phyloP scores from a whole-genome alignment of 2,888 invertebrate genomes.

The Griposia aprilina region DNA sequence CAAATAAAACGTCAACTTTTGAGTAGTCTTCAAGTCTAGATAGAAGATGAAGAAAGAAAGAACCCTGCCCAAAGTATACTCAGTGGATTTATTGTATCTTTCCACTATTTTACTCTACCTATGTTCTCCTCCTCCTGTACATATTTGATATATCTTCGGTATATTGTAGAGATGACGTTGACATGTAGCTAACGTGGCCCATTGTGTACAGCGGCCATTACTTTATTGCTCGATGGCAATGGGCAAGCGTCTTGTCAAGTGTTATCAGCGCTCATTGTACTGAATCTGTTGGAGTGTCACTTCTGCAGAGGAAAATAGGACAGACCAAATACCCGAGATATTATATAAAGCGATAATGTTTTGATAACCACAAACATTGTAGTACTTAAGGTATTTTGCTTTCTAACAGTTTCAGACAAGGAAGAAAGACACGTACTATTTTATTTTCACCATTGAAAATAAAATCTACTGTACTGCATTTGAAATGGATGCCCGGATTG shows the following conservation, averaged over 20 bases:
- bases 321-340: slow-evolving; percentile 8
- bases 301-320: slow-evolving; percentile 28
- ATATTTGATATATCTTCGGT: slow-evolving; percentile 27
- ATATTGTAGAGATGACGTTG: slow-evolving; percentile 45
- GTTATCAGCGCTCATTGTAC: slow-evolving; percentile 49
- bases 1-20: too few relatives aligned
- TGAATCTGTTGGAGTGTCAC: slow-evolving; percentile 34
- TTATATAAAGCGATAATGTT: slow-evolving; percentile 4
- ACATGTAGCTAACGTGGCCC: slow-evolving; percentile 42
- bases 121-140: not conserved
- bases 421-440: not conserved
- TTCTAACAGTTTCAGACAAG: not conserved
- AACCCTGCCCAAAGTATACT: not conserved
- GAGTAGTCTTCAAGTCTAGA: not conserved
- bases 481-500: slow-evolving; percentile 1
- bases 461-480: not conserved
- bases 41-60: not conserved
- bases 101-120: not conserved
- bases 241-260: slow-evolving; percentile 53
- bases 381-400: not conserved
- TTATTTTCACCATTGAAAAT: not conserved
- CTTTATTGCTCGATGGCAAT: slow-evolving; percentile 53
- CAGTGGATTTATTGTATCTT: not conserved
- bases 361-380: slow-evolving; percentile 5
- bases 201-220: slow-evolving; percentile 49